Conservation (phyloP, 2,113 vertebrate species). For the Alligator mississippiensis region DNA sequence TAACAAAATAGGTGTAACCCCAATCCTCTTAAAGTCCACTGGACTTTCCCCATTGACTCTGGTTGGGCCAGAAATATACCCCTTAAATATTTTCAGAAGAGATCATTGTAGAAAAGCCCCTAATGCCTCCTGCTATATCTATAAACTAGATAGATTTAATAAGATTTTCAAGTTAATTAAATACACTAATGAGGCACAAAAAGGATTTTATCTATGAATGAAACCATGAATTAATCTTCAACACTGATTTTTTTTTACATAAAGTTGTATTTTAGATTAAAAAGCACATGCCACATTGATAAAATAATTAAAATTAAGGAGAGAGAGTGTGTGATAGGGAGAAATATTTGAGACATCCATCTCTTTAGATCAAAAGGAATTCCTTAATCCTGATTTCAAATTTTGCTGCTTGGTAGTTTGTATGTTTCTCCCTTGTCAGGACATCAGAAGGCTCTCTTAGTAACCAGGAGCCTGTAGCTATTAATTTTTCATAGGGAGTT, state of each 20-base stretch:
- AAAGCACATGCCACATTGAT: neutral
- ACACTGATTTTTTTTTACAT: rapidly evolving
- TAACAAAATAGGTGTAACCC: neutral
- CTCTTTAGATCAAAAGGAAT: neutral
- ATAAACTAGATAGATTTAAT: neutral
- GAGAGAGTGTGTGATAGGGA: too few species aligned
- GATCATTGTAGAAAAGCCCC: neutral
- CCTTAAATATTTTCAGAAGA: neutral
- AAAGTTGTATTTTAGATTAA: neutral
- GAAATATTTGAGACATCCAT: rapidly evolving
- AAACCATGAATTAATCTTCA: neutral
- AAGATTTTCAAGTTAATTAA: neutral
- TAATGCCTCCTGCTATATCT: neutral
- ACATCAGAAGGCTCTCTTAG: conserved; percentile 10
- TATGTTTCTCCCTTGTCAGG: neutral
- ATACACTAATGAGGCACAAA: neutral
- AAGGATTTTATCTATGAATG: neutral
- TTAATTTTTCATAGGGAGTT: conserved; percentile 31
- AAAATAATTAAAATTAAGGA: neutral
- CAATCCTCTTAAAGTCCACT: rapidly evolving
- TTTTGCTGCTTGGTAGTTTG: neutral
- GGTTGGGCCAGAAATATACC: rapidly evolving
- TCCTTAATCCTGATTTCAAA: neutral
- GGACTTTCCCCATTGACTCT: neutral
- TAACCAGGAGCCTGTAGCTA: neutral